Evolutionary conservation across 2,113 vertebrate genomes (phyloP), one percentile per base, ranked within the genome.

Genomic region (Malurus alboscapulatus): DNA sequence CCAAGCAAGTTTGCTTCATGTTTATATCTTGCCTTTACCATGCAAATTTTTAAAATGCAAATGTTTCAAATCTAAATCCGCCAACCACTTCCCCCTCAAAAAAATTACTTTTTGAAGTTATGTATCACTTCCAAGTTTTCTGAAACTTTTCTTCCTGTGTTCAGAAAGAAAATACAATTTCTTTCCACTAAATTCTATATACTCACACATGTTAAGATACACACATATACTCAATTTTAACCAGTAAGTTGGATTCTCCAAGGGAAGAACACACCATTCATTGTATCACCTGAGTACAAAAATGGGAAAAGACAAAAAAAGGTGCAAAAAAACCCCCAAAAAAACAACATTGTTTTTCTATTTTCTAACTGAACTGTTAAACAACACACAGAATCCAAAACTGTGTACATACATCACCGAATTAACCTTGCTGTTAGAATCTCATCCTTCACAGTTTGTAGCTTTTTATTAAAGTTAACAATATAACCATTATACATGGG

Each of bases 381-480:
- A 53, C 76, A 88, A 22, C 34, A 73, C 25, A 26, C 25, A 18
- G 87, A 92, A 88, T 78, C 87, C 74, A 44, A 72, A 79, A 84
- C 42, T 44, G 12, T 29, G 57, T 88, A 84, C 65, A 51, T 77
- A 84, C 62, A 93, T 34, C 69, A 34, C 57, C 34, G 86, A 78
- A 71, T 94, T 93, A 87, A 88, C 90, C 92, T 82, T 93, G 88
- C 61, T 78, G 58, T 72, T 93, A 90, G 85, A 92, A 89, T 88
- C 84, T 88, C 88, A 91, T 87, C 88, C 91, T 96, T 95, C 91
- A 93, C 95, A 95, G 91, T 94, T 94, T 95, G 84, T 76, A 94
- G 69, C 57, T 93, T 96, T 94, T 93, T 94, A 94, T 91, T 94
- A 73, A 94, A 92, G 81, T 91, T 91, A 82, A 94, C 88, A 96